Conservation (phyloP, 2,888 invertebrate genomes). For the Tillus elongatus region DNA sequence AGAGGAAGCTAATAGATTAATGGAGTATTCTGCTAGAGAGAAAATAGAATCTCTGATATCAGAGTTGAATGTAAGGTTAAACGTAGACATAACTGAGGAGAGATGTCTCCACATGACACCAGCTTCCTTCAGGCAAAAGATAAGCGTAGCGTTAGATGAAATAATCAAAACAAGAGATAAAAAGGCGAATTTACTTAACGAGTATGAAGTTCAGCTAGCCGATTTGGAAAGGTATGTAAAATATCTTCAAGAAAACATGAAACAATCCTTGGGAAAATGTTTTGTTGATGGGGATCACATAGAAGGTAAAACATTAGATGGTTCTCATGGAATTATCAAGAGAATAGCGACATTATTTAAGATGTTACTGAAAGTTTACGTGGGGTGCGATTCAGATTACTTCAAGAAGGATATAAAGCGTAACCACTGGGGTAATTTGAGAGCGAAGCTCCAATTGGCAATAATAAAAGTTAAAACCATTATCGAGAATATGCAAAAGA, state of each 20-base stretch:
- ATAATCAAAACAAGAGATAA: slow-evolving; percentile 86
- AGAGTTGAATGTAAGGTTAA: no score
- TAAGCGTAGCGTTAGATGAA: slow-evolving; percentile 39
- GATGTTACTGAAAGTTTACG: slow-evolving; percentile 78
- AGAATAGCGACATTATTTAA: slow-evolving; percentile 77
- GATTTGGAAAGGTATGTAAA: slow-evolving; percentile 91
- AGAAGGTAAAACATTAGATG: slow-evolving; percentile 34
- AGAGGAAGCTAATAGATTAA: not conserved
- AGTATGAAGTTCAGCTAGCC: slow-evolving; percentile 84
- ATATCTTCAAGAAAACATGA: slow-evolving; percentile 63
- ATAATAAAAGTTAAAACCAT: slow-evolving; percentile 56
- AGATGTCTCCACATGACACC: not conserved
- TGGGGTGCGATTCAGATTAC: slow-evolving; percentile 70
- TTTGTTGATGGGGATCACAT: no score
- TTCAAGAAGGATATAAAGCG: slow-evolving; percentile 39
- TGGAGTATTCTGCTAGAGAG: not conserved
- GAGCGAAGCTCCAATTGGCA: slow-evolving; percentile 81
- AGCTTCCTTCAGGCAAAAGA: not conserved
- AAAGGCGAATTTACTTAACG: slow-evolving; percentile 84
- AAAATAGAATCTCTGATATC: no score
- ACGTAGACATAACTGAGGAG: no score
- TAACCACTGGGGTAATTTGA: slow-evolving; percentile 88
- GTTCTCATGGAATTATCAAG: slow-evolving; percentile 58
- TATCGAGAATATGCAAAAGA: slow-evolving; percentile 53
- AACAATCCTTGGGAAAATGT: not conserved